These are phyloP conservation scores for Heterotilapia buettikoferi DNA, from an alignment of 2,113 vertebrate species.

Conservation along the genomic window DNA sequence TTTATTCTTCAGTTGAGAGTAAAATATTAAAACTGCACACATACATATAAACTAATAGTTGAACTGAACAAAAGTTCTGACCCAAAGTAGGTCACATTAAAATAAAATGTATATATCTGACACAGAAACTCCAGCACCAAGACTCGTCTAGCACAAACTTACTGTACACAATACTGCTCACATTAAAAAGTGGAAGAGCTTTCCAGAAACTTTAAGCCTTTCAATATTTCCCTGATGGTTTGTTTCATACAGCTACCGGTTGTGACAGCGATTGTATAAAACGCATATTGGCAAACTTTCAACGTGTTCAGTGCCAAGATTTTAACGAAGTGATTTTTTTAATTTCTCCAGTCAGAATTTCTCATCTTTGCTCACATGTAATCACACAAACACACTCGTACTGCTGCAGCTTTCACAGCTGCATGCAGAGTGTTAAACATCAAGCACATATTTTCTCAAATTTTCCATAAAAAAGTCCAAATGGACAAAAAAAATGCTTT, in stretches of 20 bases:
- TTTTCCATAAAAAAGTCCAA: background rate
- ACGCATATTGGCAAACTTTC: background rate
- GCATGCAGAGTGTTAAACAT: background rate
- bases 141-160: background rate
- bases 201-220: background rate
- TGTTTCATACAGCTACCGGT: background rate
- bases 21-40: background rate
- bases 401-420: background rate
- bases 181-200: background rate
- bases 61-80: background rate
- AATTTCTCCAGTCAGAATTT: background rate
- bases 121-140: background rate
- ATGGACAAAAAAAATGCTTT: background rate
- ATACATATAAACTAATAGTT: fast-evolving
- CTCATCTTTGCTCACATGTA: background rate
- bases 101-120: background rate
- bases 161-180: background rate
- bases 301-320: background rate
- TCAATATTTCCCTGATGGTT: background rate
- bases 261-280: background rate
- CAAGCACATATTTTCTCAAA: background rate
- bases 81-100: background rate
- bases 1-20: background rate
- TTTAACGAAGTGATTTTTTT: background rate
- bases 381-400: background rate